These are phyloP conservation scores for Coptotermes formosanus DNA, from an alignment of 1,140 invertebrate species.

Conservation along the genomic window DNA sequence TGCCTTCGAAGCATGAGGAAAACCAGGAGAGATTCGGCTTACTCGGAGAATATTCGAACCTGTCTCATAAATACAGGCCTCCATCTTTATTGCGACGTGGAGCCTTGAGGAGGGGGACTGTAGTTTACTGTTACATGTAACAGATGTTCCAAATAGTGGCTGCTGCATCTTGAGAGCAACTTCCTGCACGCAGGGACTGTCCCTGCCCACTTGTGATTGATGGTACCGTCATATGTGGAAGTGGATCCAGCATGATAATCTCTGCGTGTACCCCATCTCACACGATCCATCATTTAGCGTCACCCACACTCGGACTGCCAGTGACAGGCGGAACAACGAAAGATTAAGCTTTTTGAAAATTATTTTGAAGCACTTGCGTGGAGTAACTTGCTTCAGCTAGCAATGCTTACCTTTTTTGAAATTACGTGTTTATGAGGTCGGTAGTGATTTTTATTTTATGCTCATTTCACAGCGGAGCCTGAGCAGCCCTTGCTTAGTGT, in stretches of 20 bases:
- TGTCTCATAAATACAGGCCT: too few relatives aligned
- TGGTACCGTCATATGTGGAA: neutral
- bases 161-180: too few relatives aligned
- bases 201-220: neutral
- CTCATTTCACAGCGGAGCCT: too few relatives aligned
- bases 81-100: too few relatives aligned
- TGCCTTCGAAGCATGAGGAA: too few relatives aligned
- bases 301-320: neutral
- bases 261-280: constrained; percentile 1
- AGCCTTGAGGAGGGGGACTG: too few relatives aligned
- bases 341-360: neutral
- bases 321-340: neutral
- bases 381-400: neutral
- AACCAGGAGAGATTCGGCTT: too few relatives aligned
- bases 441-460: neutral
- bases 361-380: neutral
- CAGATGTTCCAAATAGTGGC: too few relatives aligned
- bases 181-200: neutral
- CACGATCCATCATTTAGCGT: neutral
- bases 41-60: too few relatives aligned
- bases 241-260: neutral
- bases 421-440: neutral
- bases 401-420: neutral
- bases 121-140: too few relatives aligned
- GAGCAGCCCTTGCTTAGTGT: too few relatives aligned